Conservation (phyloP, 2,797 vertebrate species). For the Phalanger gymnotis region DNA sequence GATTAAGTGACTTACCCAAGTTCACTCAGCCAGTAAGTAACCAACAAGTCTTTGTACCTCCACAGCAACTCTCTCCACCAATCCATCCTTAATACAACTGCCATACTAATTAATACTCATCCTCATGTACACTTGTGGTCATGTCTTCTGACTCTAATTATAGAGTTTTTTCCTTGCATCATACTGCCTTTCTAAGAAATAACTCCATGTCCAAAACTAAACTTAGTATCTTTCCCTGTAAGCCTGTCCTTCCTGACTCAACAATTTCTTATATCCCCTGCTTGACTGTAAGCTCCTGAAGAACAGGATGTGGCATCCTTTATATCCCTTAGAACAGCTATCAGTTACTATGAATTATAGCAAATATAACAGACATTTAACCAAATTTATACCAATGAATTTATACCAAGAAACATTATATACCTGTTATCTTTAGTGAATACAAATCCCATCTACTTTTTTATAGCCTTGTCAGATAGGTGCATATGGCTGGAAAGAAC, state of each 20-base stretch:
- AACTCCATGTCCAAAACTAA: background rate
- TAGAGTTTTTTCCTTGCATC: background rate
- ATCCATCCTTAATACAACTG: background rate
- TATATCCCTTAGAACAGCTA: background rate
- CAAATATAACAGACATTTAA: background rate
- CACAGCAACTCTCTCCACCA: background rate
- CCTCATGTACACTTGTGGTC: background rate
- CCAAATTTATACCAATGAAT: background rate
- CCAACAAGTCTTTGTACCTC: background rate
- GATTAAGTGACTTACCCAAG: background rate
- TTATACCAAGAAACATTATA: background rate
- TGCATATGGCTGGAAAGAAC: background rate
- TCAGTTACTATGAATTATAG: background rate
- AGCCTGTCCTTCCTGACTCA: too few relatives aligned
- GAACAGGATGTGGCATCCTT: background rate
- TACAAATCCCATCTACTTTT: background rate
- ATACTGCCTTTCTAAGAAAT: background rate
- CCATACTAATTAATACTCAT: background rate
- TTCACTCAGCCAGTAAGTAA: background rate
- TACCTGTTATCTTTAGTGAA: background rate
- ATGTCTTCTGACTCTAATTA: background rate
- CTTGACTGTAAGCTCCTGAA: background rate
- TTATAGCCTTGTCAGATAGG: background rate
- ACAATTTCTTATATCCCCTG: background rate
- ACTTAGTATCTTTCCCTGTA: background rate